phyloP scores from a whole-genome alignment of 2,888 invertebrate genomes.

The Minunthozetes semirufus region DNA sequence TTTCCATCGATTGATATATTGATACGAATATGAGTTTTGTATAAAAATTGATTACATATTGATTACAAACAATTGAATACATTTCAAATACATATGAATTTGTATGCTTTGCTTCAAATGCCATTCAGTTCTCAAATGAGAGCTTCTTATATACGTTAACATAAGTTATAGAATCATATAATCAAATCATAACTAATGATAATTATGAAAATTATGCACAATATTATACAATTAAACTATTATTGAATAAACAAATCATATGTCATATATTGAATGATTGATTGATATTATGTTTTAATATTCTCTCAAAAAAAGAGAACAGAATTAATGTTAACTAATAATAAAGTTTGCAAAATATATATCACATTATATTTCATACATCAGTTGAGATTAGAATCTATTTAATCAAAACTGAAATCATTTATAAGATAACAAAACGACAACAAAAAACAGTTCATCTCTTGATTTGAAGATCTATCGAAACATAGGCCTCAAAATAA shows the following conservation, averaged over 20 bases:
- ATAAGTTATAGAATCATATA: constrained; percentile 10
- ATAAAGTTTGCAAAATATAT: constrained; percentile 18
- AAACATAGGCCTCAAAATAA: constrained; percentile 12
- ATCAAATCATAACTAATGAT: constrained; percentile 13
- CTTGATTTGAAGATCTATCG: neutral
- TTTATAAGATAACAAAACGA: too few species aligned
- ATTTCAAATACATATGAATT: neutral
- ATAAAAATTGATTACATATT: neutral
- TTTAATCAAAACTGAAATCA: neutral
- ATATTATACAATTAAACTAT: constrained; percentile 9
- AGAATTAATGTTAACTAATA: constrained; percentile 19
- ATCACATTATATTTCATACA: neutral
- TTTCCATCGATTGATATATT: neutral
- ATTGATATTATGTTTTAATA: constrained; percentile 14
- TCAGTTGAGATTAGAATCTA: neutral
- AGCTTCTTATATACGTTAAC: constrained; percentile 12
- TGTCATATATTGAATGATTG: neutral
- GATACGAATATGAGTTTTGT: constrained; percentile 12
- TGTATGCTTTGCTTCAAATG: neutral
- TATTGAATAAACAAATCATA: constrained; percentile 18
- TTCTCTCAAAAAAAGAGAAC: constrained; percentile 4
- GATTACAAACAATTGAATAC: neutral
- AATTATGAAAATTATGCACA: neutral
- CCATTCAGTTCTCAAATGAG: neutral
- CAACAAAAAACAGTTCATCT: neutral